These are phyloP conservation scores for Andrena flavipes DNA, from an alignment of 2,888 invertebrate genomes.

Conservation along the genomic window DNA sequence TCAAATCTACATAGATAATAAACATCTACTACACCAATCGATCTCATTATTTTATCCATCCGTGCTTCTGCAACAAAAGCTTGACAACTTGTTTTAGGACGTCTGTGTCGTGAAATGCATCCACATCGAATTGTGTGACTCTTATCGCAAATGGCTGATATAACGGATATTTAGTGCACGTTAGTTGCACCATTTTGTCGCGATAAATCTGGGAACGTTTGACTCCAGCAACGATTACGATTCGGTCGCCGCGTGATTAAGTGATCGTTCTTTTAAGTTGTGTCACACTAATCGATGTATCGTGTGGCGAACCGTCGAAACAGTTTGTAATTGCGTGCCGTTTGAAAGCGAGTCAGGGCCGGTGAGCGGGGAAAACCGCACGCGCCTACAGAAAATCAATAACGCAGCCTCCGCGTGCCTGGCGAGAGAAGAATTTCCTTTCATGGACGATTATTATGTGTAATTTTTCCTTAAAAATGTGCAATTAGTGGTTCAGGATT, in stretches of 20 bases:
- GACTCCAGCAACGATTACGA: neutral
- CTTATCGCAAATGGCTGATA: neutral
- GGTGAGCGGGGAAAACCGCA: slow-evolving; percentile 70
- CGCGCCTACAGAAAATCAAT: slow-evolving; percentile 75
- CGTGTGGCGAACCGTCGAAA: slow-evolving; percentile 26
- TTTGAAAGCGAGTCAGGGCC: slow-evolving; percentile 64
- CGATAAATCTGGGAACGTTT: neutral
- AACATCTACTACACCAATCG: neutral
- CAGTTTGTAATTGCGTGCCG: slow-evolving; percentile 54
- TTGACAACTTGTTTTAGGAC: neutral
- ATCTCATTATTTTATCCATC: neutral
- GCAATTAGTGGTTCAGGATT: slow-evolving; percentile 6
- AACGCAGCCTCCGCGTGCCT: slow-evolving; percentile 66
- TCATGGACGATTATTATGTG: slow-evolving; percentile 45
- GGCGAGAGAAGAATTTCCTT: slow-evolving; percentile 53
- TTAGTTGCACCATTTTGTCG: slow-evolving; percentile 2
- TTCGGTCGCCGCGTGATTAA: slow-evolving; percentile 1
- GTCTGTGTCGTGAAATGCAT: neutral
- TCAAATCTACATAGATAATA: no score
- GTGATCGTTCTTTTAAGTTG: slow-evolving; percentile 28
- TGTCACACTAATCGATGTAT: slow-evolving; percentile 20
- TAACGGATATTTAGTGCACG: no score
- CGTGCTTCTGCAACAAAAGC: no score
- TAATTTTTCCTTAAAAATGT: slow-evolving; percentile 17
- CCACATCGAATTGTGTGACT: neutral